These are phyloP conservation scores for Danaus plexippus DNA, from an alignment of 1,140 invertebrate species.

Conservation along the genomic window DNA sequence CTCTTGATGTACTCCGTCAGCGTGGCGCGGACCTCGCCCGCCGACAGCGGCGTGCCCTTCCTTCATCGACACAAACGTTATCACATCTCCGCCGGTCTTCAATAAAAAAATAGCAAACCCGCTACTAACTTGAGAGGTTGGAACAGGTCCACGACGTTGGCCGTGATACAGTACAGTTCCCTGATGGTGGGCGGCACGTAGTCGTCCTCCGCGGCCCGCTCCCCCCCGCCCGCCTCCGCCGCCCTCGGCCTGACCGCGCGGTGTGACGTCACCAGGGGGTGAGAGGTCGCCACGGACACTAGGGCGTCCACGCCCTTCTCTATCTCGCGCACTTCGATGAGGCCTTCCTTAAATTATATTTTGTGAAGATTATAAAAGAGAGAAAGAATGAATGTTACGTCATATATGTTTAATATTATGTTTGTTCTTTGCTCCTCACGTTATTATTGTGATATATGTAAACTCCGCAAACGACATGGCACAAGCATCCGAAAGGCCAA, in stretches of 20 bases:
- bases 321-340: conserved; percentile 79
- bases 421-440: no score
- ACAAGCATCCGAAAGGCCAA: no score
- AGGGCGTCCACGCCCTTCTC: conserved; percentile 84
- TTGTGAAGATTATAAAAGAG: no score
- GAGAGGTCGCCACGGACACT: conserved; percentile 69
- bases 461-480: no score
- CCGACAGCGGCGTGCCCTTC: conserved; percentile 81
- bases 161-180: conserved; percentile 81
- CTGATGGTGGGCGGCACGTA: conserved; percentile 72
- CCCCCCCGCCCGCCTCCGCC: background rate
- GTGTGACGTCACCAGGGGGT: conserved; percentile 60
- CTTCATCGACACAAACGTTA: conserved; percentile 56
- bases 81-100: no score
- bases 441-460: no score
- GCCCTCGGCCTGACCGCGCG: conserved; percentile 42
- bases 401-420: no score
- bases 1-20: conserved; percentile 85
- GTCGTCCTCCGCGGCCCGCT: conserved; percentile 19
- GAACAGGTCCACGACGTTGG: conserved; percentile 77
- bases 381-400: no score
- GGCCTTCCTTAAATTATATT: conserved; percentile 61
- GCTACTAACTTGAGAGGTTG: conserved; percentile 47
- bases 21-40: conserved; percentile 77
- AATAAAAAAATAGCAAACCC: no score